These are phyloP conservation scores for Cheilosia vernalis DNA, from an alignment of 2,888 invertebrate species.

Conservation along the genomic window DNA sequence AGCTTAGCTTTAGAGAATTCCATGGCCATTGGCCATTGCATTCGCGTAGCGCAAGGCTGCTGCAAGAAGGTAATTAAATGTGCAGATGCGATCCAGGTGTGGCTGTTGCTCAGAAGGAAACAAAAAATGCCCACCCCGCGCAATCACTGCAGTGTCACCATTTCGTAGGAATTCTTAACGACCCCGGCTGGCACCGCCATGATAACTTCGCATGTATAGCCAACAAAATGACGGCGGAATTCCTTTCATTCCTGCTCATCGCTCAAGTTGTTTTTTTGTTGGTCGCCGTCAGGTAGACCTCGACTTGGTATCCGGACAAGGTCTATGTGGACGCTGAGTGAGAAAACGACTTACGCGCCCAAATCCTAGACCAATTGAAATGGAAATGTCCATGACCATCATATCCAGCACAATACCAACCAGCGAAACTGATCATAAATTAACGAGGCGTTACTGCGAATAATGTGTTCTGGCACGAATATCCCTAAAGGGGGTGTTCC, in stretches of 20 bases:
- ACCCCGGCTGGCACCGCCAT: constrained; percentile 61
- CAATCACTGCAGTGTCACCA: constrained; percentile 67
- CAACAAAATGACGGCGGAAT: constrained; percentile 66
- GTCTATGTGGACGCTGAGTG: constrained; percentile 15
- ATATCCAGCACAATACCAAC: constrained; percentile 45
- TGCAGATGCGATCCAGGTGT: constrained; percentile 73
- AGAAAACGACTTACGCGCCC: constrained; percentile 70
- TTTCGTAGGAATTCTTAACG: constrained; percentile 64
- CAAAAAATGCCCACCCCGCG: constrained; percentile 51
- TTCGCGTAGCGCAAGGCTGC: constrained; percentile 28
- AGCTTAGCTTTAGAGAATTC: constrained; percentile 58
- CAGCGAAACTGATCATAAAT: constrained; percentile 71
- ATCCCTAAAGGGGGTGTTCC: constrained; percentile 69
- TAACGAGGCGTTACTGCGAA: constrained; percentile 74
- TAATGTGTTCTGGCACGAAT: constrained; percentile 74
- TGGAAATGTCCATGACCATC: constrained; percentile 70
- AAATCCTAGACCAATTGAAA: constrained; percentile 70
- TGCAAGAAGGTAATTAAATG: constrained; percentile 70
- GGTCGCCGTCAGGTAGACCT: constrained; percentile 9
- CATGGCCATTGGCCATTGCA: constrained; percentile 41
- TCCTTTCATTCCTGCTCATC: constrained; percentile 62
- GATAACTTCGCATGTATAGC: constrained; percentile 54
- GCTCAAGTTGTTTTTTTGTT: constrained; percentile 10
- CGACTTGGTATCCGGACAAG: constrained; percentile 16
- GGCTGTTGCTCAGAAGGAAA: constrained; percentile 42